Base-by-base conservation (phyloP, 1,140 invertebrate genomes). In the Caerostris extrusa region DNA sequence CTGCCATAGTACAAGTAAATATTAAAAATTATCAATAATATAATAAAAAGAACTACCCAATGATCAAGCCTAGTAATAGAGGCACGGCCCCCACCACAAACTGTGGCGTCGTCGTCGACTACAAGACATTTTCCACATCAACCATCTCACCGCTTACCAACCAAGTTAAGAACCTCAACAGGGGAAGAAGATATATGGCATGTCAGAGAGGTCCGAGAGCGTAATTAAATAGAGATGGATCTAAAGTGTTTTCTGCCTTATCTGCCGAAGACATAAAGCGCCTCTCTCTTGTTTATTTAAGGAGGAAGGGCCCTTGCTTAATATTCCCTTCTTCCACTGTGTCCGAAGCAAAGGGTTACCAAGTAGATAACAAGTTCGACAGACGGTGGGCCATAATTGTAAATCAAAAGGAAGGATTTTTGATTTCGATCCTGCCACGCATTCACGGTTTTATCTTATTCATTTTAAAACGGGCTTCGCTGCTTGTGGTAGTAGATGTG, bases 151-250 rank as follows among this genome's bases (percentile, higher is more conserved):
- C 61, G 64, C 61, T 90, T 71, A 71, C 87, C 87, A 90, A 90
- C 87, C 53, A 89, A 89, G 87, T 67, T 81, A 90, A 56, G 64
- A 91, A 64, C 50, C 58, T 8, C 71, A 85, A 50, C 81, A 57
- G 77, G 81, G 81, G 90, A 91, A 50, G 64, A 89, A 86, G 91
- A 93, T 93, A 93, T 93, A 93, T 60, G 91, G 83, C 91, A 64
- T 93, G 91, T 93, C 91, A 87, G 61, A 87, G 87, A 93, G 61
- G 91, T 85, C 81, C 91, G 61, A 71, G 64, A 34, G 83, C 83
- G 91, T 93, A 93, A 93, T 93, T 93, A 93, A 93, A 93, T 82
- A 88, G 71, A 89, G 87, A 93, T 89, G 86, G 71, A 89, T 81
- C 93, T 67, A 93, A 93, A 93, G 87, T 89, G 85, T 89, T 93